Conservation (phyloP, 1,140 invertebrate species). For the Lepidurus couesii region DNA sequence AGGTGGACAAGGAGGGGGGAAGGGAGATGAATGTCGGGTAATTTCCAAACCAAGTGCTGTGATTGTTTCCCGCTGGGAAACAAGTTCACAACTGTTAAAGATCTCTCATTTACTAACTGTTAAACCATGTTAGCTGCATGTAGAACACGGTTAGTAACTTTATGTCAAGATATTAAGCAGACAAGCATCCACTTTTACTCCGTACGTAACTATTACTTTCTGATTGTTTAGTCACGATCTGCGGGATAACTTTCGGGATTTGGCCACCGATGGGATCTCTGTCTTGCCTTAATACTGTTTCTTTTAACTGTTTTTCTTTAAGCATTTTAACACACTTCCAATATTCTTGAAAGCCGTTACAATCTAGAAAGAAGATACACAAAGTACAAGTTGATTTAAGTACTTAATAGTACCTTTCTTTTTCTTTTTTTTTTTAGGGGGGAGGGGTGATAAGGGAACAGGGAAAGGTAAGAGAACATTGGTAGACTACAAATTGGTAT, state of each 20-base stretch:
- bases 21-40: not conserved
- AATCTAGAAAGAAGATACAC: too few relatives aligned
- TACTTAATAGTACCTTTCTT: not conserved
- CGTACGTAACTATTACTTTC: not conserved
- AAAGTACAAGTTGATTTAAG: too few relatives aligned
- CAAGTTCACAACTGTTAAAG: conserved; percentile 15
- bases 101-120: conserved; percentile 19
- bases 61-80: conserved; percentile 18
- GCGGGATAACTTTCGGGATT: not conserved
- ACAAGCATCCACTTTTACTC: not conserved
- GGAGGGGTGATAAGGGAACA: not conserved
- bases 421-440: not conserved
- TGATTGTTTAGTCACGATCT: conserved; percentile 15
- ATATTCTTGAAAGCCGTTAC: too few relatives aligned
- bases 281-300: not conserved
- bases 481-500: conserved; percentile 22
- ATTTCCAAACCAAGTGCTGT: conserved; percentile 11
- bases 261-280: not conserved
- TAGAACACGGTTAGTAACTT: conserved; percentile 15
- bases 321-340: too few relatives aligned
- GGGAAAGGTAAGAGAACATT: conserved; percentile 12
- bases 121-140: conserved; percentile 15
- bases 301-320: too few relatives aligned
- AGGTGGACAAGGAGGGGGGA: not conserved
- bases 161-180: conserved; percentile 16